Evolutionary conservation across 2,113 vertebrate genomes (phyloP).

Genomic region (Typhlomys cinereus): DNA sequence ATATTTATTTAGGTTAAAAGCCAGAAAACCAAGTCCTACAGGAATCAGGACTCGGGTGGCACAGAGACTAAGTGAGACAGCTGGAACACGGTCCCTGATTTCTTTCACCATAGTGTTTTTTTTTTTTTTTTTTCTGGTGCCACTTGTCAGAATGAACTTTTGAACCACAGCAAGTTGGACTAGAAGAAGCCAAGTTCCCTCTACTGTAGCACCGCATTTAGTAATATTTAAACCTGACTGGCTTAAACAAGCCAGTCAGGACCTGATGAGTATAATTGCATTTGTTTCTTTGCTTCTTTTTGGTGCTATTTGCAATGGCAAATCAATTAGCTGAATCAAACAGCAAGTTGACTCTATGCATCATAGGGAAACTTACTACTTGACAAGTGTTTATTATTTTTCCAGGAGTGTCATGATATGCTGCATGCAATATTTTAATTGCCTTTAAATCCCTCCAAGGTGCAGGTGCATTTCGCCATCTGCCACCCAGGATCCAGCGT

Average conservation of each 20-base stretch:
- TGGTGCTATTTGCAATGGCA: slow-evolving; percentile 42
- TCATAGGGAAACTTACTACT: slow-evolving; percentile 58
- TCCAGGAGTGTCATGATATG: slow-evolving; percentile 59
- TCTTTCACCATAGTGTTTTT: not conserved
- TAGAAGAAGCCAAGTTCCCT: not conserved
- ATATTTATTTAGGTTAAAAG: not conserved
- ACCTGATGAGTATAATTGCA: not conserved
- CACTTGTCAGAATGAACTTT: not conserved
- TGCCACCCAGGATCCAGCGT: slow-evolving; percentile 45
- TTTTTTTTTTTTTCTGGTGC: no score
- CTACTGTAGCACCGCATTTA: not conserved
- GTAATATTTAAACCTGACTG: not conserved
- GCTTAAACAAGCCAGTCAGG: not conserved
- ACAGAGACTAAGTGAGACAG: not conserved
- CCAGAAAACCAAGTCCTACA: not conserved
- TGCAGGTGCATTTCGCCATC: slow-evolving; percentile 41
- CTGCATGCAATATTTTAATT: slow-evolving; percentile 70
- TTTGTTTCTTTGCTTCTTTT: not conserved
- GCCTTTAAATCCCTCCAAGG: slow-evolving; percentile 64
- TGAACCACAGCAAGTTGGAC: not conserved
- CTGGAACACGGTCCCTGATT: not conserved
- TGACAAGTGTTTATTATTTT: slow-evolving; percentile 70
- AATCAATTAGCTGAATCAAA: slow-evolving; percentile 63
- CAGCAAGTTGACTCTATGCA: slow-evolving; percentile 56
- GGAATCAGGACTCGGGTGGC: not conserved